A percentile compares a stretch with the other conserved stretches of the same genome.
These are phyloP conservation scores for Entomobrya multifasciata DNA, from an alignment of 2,888 invertebrate species.

Conservation along the genomic window DNA sequence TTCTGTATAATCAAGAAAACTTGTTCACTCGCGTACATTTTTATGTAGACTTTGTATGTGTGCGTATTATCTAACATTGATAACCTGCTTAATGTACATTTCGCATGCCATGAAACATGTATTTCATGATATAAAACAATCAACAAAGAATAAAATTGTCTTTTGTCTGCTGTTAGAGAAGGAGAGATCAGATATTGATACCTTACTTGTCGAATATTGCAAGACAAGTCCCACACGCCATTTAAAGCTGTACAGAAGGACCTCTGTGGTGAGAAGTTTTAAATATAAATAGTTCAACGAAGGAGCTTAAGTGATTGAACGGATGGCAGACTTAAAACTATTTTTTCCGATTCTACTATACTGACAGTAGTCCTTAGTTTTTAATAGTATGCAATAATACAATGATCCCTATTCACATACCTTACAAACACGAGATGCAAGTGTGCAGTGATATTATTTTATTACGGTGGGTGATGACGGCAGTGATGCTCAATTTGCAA, in stretches of 20 bases:
- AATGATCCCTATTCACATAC: no score
- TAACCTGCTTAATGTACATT: slow-evolving; percentile 38
- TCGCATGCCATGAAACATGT: slow-evolving; percentile 22
- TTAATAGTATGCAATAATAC: no score
- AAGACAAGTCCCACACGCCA: not conserved
- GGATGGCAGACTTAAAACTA: no score
- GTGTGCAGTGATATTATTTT: not conserved
- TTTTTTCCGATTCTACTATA: no score
- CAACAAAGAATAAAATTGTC: slow-evolving; percentile 36
- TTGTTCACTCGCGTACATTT: slow-evolving; percentile 5
- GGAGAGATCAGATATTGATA: slow-evolving; percentile 49
- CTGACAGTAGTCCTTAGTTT: no score
- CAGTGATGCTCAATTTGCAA: slow-evolving; percentile 15
- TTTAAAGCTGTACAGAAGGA: not conserved
- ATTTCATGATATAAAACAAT: slow-evolving; percentile 45
- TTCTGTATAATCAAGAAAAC: slow-evolving; percentile 9
- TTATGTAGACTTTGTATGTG: not conserved
- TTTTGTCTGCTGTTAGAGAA: slow-evolving; percentile 33
- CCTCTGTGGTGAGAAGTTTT: no score
- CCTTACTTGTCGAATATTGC: slow-evolving; percentile 21
- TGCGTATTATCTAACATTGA: slow-evolving; percentile 17
- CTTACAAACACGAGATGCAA: not conserved
- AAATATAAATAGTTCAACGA: no score
- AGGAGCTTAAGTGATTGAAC: no score
- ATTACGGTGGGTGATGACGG: not conserved